Conservation (phyloP, 2,888 invertebrate species). For the Parnassius glacialis region DNA sequence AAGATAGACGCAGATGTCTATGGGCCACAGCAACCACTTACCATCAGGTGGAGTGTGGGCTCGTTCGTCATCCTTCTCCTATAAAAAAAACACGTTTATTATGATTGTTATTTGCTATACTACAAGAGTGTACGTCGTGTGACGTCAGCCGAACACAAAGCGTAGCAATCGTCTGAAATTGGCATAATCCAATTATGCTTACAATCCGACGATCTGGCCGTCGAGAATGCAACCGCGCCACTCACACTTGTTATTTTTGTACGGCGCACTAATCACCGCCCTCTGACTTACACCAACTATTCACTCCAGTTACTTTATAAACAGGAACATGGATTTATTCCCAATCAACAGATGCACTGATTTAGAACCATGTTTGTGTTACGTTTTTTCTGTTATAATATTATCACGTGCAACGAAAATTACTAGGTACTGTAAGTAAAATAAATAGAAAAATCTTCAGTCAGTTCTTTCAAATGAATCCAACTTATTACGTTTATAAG, state of each 20-base stretch:
- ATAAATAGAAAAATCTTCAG: slow-evolving; percentile 1
- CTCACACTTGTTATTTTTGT: slow-evolving; percentile 32
- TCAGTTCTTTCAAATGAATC: too few relatives aligned
- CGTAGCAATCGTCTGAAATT: slow-evolving; percentile 32
- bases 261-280: slow-evolving; percentile 30
- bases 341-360: slow-evolving; percentile 15
- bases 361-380: slow-evolving; percentile 17
- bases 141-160: slow-evolving; percentile 22
- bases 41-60: too few relatives aligned
- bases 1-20: too few relatives aligned
- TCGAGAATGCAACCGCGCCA: slow-evolving; percentile 26
- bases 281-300: slow-evolving; percentile 25
- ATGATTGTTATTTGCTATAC: neutral
- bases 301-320: slow-evolving; percentile 20
- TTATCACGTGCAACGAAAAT: slow-evolving; percentile 20
- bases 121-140: neutral
- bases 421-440: slow-evolving; percentile 14
- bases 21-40: too few relatives aligned
- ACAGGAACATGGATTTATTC: slow-evolving; percentile 24
- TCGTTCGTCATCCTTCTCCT: too few relatives aligned
- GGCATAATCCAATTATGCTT: slow-evolving; percentile 35
- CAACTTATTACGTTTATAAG: too few relatives aligned
- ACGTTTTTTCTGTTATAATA: neutral
- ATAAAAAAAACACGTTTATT: too few relatives aligned
- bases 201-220: slow-evolving; percentile 27